A percentile compares a stretch with the other conserved stretches of the same genome.
Evolutionary conservation across 2,113 vertebrate genomes (phyloP).

Genomic region (Terrapene triunguis): DNA sequence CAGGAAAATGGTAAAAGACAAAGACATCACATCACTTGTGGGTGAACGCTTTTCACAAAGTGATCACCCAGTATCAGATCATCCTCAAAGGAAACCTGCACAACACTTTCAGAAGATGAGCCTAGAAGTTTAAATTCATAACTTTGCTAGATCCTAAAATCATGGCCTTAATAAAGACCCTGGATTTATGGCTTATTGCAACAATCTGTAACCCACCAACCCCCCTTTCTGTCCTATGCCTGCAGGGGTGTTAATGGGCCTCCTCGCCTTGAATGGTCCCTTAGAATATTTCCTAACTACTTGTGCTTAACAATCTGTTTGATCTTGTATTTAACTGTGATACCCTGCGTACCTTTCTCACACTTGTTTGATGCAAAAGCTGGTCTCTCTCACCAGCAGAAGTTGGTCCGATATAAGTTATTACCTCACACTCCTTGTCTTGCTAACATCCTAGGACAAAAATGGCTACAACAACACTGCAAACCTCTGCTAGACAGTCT

Average conservation of each 20-base stretch:
- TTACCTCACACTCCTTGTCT: background rate
- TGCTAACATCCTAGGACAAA: background rate
- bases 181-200: background rate
- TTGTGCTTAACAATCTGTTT: background rate
- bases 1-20: background rate
- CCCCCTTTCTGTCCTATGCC: no score
- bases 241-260: background rate
- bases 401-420: background rate
- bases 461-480: background rate
- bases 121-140: background rate
- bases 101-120: no score
- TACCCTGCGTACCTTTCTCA: background rate
- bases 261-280: background rate
- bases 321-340: background rate
- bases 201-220: background rate
- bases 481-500: fast-evolving
- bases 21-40: background rate
- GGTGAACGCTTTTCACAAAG: background rate
- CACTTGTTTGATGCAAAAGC: no score
- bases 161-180: background rate
- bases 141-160: background rate
- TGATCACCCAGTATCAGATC: no score
- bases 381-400: background rate
- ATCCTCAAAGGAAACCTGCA: background rate
- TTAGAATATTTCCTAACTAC: background rate